A percentile compares a stretch with the other conserved stretches of the same genome.
These are phyloP conservation scores for Perithous albicinctus DNA, from an alignment of 2,888 invertebrate species.

Conservation along the genomic window DNA sequence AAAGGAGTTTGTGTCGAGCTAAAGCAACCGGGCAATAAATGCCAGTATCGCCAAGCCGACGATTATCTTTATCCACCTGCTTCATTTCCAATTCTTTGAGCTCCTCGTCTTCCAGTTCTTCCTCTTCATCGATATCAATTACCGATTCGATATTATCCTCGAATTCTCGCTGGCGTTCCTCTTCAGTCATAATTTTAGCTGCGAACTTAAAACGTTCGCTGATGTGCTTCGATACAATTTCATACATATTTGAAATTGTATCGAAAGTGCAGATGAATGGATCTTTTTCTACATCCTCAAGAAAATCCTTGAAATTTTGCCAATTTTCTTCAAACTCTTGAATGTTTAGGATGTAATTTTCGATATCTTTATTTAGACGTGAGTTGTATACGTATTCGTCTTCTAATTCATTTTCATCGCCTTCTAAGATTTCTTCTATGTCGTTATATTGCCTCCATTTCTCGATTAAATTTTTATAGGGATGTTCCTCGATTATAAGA, in stretches of 20 bases:
- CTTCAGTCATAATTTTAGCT: slow-evolving; percentile 85
- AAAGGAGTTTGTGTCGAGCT: slow-evolving; percentile 86
- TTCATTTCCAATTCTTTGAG: slow-evolving; percentile 74
- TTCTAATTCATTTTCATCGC: slow-evolving; percentile 42
- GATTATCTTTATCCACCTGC: slow-evolving; percentile 73
- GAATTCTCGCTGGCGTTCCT: slow-evolving; percentile 73
- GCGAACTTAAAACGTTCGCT: slow-evolving; percentile 82
- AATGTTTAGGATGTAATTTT: slow-evolving; percentile 58
- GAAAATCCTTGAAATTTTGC: slow-evolving; percentile 71
- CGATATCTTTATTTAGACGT: slow-evolving; percentile 47
- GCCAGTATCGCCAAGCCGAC: slow-evolving; percentile 87
- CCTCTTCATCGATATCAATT: slow-evolving; percentile 83
- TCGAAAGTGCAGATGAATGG: slow-evolving; percentile 73
- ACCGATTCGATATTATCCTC: slow-evolving; percentile 84
- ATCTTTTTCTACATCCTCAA: slow-evolving; percentile 71
- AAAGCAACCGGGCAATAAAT: slow-evolving; percentile 88
- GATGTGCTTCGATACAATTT: slow-evolving; percentile 77
- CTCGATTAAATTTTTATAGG: slow-evolving; percentile 83
- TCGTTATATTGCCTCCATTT: slow-evolving; percentile 70
- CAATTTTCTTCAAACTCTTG: slow-evolving; percentile 67
- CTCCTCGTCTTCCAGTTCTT: slow-evolving; percentile 68
- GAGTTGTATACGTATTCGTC: not conserved
- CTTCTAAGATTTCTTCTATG: slow-evolving; percentile 26
- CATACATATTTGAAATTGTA: slow-evolving; percentile 75
- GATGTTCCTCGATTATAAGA: slow-evolving; percentile 85